Percentiles rank a stretch among this genome's conserved stretches.
Evolutionary conservation across 2,113 vertebrate genomes (phyloP).

Genomic region (Asarcornis scutulata): DNA sequence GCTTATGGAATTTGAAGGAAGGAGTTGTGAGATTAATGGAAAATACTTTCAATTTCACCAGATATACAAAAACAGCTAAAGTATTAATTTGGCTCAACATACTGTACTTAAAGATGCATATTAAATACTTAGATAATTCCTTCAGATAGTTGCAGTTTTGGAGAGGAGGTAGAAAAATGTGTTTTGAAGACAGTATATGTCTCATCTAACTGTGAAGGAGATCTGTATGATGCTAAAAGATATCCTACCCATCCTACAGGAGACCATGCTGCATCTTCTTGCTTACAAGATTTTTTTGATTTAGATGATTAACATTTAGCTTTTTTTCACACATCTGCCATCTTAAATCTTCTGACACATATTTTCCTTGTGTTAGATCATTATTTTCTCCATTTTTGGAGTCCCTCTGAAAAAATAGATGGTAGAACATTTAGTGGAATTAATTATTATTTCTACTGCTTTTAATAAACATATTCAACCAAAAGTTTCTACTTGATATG

Average conservation of each 20-base stretch:
- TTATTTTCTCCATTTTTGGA: background rate
- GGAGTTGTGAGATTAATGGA: fast-evolving
- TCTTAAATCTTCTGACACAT: background rate
- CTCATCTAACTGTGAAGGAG: background rate
- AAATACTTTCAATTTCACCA: background rate
- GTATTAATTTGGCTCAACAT: background rate
- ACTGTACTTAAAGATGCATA: background rate
- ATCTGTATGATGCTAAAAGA: background rate
- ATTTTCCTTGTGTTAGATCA: background rate
- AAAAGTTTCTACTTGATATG: background rate
- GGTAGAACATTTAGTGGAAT: background rate
- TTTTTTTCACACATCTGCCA: background rate
- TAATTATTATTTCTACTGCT: background rate
- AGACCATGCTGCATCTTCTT: background rate
- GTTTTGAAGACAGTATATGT: background rate
- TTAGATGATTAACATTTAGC: background rate
- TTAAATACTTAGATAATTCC: background rate
- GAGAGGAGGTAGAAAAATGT: background rate
- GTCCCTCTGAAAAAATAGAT: background rate
- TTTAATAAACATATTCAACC: background rate
- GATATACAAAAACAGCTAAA: background rate
- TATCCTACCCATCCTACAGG: background rate
- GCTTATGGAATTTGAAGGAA: background rate
- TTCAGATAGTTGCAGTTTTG: background rate
- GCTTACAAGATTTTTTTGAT: background rate